These are phyloP conservation scores for Hipparchia semele DNA, from an alignment of 2,888 invertebrate species.

Conservation along the genomic window DNA sequence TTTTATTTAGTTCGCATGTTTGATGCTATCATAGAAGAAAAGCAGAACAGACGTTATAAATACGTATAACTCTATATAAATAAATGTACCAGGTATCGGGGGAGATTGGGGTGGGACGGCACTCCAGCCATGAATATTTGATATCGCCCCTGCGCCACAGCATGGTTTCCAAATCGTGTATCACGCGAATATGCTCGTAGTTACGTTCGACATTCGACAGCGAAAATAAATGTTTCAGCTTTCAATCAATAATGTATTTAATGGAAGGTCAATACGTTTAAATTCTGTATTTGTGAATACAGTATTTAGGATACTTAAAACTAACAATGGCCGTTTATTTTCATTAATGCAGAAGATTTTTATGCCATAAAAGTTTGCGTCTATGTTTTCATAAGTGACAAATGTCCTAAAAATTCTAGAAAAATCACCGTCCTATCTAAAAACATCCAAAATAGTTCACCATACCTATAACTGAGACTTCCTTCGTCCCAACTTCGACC, in stretches of 20 bases:
- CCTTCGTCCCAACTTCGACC: neutral
- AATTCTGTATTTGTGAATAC: no score
- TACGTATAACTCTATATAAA: conserved; percentile 32
- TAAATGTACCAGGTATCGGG: conserved; percentile 34
- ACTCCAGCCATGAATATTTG: conserved; percentile 69
- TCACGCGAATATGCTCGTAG: conserved; percentile 35
- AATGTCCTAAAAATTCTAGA: no score
- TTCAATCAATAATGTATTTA: no score
- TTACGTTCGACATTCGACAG: neutral
- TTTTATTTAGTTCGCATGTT: neutral
- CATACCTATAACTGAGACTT: neutral
- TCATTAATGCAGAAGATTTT: no score
- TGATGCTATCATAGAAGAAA: neutral
- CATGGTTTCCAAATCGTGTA: conserved; percentile 53
- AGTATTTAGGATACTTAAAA: no score
- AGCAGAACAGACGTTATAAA: neutral
- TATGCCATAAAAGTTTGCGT: no score
- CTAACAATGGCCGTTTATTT: no score
- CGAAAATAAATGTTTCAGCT: neutral
- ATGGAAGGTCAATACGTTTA: no score
- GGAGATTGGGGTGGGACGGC: conserved; percentile 43
- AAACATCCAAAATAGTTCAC: no score
- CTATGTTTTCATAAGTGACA: no score
- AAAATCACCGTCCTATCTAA: no score
- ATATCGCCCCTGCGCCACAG: conserved; percentile 49